Conservation (phyloP, 2,888 invertebrate genomes). For the Drosophila koepferae region DNA sequence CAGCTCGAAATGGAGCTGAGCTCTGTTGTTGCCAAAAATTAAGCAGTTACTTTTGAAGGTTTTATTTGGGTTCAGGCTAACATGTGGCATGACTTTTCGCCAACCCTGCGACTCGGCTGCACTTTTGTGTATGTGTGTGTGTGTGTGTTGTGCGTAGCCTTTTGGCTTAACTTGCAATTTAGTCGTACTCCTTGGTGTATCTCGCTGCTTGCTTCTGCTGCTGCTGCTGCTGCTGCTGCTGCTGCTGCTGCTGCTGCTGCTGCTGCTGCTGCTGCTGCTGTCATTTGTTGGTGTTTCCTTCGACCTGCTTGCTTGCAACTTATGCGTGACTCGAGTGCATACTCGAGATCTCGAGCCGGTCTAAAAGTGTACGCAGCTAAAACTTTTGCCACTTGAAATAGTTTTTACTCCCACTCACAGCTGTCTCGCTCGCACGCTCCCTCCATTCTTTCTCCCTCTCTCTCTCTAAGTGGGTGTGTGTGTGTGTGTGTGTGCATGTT, state of each 20-base stretch:
- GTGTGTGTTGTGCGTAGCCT: conserved; percentile 47
- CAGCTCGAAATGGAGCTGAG: conserved; percentile 1
- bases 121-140: conserved; percentile 4
- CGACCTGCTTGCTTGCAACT: conserved; percentile 76
- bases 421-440: conserved; percentile 13
- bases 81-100: conserved; percentile 31
- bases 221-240: conserved; percentile 17
- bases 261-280: conserved; percentile 38
- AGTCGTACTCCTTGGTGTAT: conserved; percentile 48
- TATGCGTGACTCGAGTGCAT: conserved; percentile 79
- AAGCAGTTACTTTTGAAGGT: conserved; percentile 36
- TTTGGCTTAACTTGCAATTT: conserved; percentile 79
- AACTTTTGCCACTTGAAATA: conserved; percentile 79
- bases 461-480: not conserved
- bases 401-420: conserved; percentile 60
- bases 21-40: conserved; percentile 23
- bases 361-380: conserved; percentile 79
- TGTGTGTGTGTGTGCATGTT: not conserved
- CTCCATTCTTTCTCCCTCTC: not conserved
- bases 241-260: conserved; percentile 32
- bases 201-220: conserved; percentile 10
- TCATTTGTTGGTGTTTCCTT: conserved; percentile 74
- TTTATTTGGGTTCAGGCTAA: conserved; percentile 35
- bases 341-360: conserved; percentile 69
- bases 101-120: conserved; percentile 48